Evolutionary conservation across 2,888 invertebrate species (phyloP).

Genomic region (Pemphredon lugubris): DNA sequence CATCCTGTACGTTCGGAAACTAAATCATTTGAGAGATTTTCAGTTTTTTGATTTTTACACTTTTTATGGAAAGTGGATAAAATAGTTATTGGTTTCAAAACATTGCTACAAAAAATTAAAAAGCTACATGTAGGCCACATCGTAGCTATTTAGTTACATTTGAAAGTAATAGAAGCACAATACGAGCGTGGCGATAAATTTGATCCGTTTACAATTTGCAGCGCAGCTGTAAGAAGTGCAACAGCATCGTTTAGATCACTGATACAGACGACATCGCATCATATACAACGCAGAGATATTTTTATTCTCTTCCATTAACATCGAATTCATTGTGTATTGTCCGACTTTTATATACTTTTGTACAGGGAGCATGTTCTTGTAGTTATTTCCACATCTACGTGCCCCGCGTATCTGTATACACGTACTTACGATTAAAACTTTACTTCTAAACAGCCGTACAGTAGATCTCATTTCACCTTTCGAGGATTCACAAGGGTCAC

Average conservation of each 20-base stretch:
- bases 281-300: slow-evolving; percentile 21
- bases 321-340: slow-evolving; percentile 24
- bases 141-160: no score
- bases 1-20: no score
- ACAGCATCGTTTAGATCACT: slow-evolving; percentile 42
- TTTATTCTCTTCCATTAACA: slow-evolving; percentile 11
- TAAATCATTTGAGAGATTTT: no score
- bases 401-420: slow-evolving; percentile 38
- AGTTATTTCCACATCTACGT: slow-evolving; percentile 17
- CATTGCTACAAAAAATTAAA: no score
- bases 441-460: background rate
- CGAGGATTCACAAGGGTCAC: no score
- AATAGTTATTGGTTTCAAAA: no score
- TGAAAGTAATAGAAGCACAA: no score
- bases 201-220: slow-evolving; percentile 63
- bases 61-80: no score
- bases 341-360: slow-evolving; percentile 23
- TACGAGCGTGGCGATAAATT: slow-evolving; percentile 28
- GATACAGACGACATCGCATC: slow-evolving; percentile 6
- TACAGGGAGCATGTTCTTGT: slow-evolving; percentile 39
- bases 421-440: slow-evolving; percentile 61
- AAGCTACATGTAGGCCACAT: no score
- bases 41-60: no score
- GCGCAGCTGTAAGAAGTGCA: slow-evolving; percentile 72
- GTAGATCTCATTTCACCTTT: no score